Conservation (phyloP, 2,797 vertebrate species). For the Hybognathus amarus region DNA sequence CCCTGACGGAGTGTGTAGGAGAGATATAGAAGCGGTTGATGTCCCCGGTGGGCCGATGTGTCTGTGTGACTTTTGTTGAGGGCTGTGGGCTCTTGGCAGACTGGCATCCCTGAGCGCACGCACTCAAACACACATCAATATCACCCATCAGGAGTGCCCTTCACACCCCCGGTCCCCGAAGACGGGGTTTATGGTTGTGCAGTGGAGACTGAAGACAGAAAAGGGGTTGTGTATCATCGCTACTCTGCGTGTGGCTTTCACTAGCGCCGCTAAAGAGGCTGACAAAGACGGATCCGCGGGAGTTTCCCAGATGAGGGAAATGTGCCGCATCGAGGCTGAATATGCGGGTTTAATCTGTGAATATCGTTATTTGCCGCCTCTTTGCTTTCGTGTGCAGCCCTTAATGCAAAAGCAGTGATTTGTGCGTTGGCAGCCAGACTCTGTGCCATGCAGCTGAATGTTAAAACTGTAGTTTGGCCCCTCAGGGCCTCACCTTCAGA, state of each 20-base stretch:
- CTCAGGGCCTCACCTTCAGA: conserved; percentile 43
- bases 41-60: conserved; percentile 18
- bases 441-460: conserved; percentile 42
- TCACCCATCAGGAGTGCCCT: conserved; percentile 37
- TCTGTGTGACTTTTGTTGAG: conserved; percentile 38
- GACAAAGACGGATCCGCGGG: conserved; percentile 27
- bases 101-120: conserved; percentile 9
- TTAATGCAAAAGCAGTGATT: conserved; percentile 14
- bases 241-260: conserved; percentile 36
- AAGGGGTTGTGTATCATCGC: conserved; percentile 18
- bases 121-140: conserved; percentile 35
- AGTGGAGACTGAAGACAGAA: conserved; percentile 32
- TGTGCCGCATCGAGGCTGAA: neutral
- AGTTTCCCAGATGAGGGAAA: conserved; percentile 17
- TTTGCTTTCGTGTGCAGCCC: conserved; percentile 4
- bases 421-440: conserved; percentile 42
- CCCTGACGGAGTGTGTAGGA: conserved; percentile 37
- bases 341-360: conserved; percentile 9
- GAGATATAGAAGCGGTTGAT: conserved; percentile 25
- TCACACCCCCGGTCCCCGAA: conserved; percentile 13
- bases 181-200: conserved; percentile 38
- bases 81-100: conserved; percentile 28
- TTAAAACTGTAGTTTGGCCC: conserved; percentile 34
- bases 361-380: neutral
- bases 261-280: conserved; percentile 16